These are phyloP conservation scores for Salvelinus fontinalis DNA, from an alignment of 2,113 vertebrate genomes.

Conservation along the genomic window DNA sequence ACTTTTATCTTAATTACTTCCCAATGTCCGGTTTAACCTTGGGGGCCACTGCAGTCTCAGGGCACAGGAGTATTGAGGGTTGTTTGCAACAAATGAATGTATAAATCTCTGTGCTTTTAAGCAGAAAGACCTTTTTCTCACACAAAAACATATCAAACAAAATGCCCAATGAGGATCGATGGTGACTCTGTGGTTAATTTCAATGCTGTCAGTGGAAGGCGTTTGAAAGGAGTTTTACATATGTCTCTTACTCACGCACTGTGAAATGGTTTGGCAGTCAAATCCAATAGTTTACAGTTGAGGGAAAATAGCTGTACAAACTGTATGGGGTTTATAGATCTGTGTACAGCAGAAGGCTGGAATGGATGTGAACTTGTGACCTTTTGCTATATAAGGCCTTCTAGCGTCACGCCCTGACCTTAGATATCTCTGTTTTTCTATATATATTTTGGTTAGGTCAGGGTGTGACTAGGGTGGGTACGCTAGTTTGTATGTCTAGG, in stretches of 20 bases:
- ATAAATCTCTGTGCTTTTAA: conserved; percentile 17
- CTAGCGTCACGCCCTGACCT: too few species aligned
- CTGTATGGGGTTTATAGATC: conserved; percentile 25
- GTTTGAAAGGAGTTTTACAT: not conserved
- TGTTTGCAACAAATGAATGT: conserved; percentile 38
- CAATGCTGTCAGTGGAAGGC: not conserved
- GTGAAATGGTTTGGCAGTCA: conserved; percentile 16
- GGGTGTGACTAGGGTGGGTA: too few species aligned
- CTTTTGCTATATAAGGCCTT: conserved; percentile 41
- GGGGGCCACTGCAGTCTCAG: conserved; percentile 18
- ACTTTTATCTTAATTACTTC: conserved; percentile 73
- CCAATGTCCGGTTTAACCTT: conserved; percentile 58
- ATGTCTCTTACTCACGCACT: conserved; percentile 9
- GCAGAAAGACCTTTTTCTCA: not conserved
- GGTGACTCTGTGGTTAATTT: not conserved
- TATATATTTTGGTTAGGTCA: too few species aligned
- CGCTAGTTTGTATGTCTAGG: too few species aligned
- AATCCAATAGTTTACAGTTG: conserved; percentile 16
- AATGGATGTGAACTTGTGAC: not conserved
- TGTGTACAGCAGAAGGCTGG: conserved; percentile 22
- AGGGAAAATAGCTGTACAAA: conserved; percentile 22
- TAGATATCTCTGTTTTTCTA: too few species aligned
- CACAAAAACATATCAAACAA: conserved; percentile 5
- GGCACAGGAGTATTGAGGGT: conserved; percentile 35
- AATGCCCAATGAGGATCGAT: conserved; percentile 1